Evolutionary conservation across 2,113 vertebrate species (phyloP).

Genomic region (Prunella himalayana): DNA sequence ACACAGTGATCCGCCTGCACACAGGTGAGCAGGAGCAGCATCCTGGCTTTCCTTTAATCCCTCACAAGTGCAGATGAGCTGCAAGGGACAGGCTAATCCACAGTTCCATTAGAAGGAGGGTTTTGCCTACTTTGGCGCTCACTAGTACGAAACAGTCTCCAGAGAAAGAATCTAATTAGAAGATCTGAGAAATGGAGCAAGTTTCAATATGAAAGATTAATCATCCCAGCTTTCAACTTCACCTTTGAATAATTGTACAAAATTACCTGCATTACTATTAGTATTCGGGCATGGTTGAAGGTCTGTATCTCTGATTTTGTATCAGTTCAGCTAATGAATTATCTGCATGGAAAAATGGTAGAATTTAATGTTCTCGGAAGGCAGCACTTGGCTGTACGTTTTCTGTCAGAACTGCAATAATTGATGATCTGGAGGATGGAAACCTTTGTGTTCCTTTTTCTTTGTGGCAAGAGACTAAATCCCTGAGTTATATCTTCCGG

Average conservation of each 20-base stretch:
- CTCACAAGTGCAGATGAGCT: background rate
- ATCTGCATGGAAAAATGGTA: background rate
- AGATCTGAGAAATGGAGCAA: background rate
- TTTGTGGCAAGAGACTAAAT: background rate
- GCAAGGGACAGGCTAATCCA: background rate
- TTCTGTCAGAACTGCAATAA: background rate
- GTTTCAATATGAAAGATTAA: slow-evolving; percentile 50
- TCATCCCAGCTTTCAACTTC: slow-evolving; percentile 32
- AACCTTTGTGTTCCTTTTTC: background rate
- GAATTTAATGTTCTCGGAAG: background rate
- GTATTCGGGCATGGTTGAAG: background rate
- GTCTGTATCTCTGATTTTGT: background rate
- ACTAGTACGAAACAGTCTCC: background rate
- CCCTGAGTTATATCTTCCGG: background rate
- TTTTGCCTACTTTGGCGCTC: background rate
- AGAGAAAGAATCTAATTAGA: slow-evolving; percentile 33
- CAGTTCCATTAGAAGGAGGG: background rate
- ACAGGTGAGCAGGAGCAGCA: slow-evolving; percentile 78
- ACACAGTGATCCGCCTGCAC: slow-evolving; percentile 81
- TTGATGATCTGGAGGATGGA: background rate
- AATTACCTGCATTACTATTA: slow-evolving; percentile 29
- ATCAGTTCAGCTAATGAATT: slow-evolving; percentile 38
- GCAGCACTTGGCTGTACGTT: background rate
- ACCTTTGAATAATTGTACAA: slow-evolving; percentile 38
- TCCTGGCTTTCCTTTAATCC: background rate